phyloP scores from a whole-genome alignment of 2,797 vertebrate species.

The Danio choprae region DNA sequence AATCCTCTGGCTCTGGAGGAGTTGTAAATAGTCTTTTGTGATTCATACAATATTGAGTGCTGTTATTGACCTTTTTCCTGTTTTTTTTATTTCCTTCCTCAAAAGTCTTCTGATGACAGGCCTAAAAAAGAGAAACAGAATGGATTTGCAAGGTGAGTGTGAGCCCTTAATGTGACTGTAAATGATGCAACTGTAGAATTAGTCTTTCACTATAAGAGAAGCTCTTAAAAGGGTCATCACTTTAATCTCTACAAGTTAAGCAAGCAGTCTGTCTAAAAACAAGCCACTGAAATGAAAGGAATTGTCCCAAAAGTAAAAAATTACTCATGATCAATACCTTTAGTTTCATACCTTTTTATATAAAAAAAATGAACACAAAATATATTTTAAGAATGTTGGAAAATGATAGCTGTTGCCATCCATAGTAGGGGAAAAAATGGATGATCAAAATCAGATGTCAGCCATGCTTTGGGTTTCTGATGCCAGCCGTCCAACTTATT shows the following conservation, averaged over 20 bases:
- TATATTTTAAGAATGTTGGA: no score
- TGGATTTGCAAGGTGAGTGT: slow-evolving; percentile 91
- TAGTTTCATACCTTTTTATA: no score
- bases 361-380: no score
- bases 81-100: slow-evolving; percentile 67
- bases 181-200: not conserved
- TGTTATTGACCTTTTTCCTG: slow-evolving; percentile 20
- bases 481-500: not conserved
- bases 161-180: not conserved
- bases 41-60: slow-evolving; percentile 29
- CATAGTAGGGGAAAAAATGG: no score
- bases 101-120: slow-evolving; percentile 85
- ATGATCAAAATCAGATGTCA: not conserved
- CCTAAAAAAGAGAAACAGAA: slow-evolving; percentile 95
- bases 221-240: not conserved
- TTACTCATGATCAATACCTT: no score
- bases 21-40: slow-evolving; percentile 44
- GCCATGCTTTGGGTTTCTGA: not conserved
- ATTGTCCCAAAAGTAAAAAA: no score
- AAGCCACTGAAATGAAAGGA: no score
- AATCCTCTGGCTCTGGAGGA: slow-evolving; percentile 9
- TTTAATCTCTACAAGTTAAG: no score
- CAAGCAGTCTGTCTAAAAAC: not conserved
- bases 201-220: no score
- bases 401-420: no score